Evolutionary conservation across 2,888 invertebrate species (phyloP).

Genomic region (Hypolimnas misippus): DNA sequence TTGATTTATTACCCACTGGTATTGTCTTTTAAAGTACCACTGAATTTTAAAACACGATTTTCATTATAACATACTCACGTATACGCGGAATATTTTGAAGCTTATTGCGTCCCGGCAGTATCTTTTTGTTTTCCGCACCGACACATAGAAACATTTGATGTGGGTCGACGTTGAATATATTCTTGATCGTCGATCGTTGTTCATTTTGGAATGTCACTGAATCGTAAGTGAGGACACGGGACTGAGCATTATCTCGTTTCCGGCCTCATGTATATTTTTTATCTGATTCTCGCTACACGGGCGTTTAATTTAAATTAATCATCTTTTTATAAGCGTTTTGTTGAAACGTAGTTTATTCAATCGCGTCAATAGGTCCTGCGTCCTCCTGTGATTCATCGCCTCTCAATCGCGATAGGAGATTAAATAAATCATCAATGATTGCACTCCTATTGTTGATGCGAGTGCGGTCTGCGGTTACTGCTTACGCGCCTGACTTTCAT

Average conservation of each 20-base stretch:
- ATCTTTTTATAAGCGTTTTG: conserved; percentile 49
- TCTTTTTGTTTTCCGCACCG: conserved; percentile 47
- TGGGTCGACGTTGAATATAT: conserved; percentile 66
- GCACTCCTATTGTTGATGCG: conserved; percentile 51
- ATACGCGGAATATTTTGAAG: conserved; percentile 23
- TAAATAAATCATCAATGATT: conserved; percentile 64
- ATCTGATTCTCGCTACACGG: conserved; percentile 44
- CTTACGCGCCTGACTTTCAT: conserved; percentile 46
- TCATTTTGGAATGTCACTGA: conserved; percentile 61
- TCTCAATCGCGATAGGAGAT: conserved; percentile 60
- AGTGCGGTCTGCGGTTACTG: conserved; percentile 43
- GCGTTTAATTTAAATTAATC: conserved; percentile 55
- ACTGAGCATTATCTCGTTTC: conserved; percentile 51
- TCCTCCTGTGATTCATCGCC: conserved; percentile 62
- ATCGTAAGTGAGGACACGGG: conserved; percentile 57
- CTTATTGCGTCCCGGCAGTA: conserved; percentile 44
- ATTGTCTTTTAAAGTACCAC: not conserved
- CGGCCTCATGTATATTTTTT: conserved; percentile 48
- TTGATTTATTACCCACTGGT: conserved; percentile 4
- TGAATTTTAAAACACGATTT: not conserved
- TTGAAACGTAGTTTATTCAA: conserved; percentile 60
- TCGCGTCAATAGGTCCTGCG: conserved; percentile 44
- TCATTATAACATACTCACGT: not conserved
- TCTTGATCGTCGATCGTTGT: conserved; percentile 47
- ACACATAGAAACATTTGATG: conserved; percentile 55